Evolutionary conservation across 35 echinoderm and acorn worm genomes (phyloP).

Genomic region (Apostichopus parvimensis): DNA sequence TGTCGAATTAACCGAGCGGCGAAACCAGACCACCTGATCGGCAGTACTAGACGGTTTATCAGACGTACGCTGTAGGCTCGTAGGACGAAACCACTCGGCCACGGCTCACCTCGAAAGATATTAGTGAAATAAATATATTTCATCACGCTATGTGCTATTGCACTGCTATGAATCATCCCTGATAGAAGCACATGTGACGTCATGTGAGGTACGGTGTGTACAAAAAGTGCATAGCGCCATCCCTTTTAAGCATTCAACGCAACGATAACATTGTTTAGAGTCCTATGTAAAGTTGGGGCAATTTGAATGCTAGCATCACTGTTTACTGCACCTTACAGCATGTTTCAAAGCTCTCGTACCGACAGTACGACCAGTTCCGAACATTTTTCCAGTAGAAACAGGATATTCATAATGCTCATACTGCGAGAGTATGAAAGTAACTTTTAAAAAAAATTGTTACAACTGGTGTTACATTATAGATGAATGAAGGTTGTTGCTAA

Average conservation of each 20-base stretch:
- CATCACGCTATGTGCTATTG: neutral
- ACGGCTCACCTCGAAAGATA: neutral
- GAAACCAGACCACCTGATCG: neutral
- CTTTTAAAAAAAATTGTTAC: neutral
- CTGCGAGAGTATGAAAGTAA: too few species aligned
- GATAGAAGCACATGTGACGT: neutral
- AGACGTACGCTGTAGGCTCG: neutral
- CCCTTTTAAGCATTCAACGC: too few species aligned
- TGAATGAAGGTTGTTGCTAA: too few species aligned
- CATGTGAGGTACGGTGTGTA: neutral
- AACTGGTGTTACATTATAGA: too few species aligned
- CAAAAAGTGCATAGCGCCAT: neutral
- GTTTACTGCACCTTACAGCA: too few species aligned
- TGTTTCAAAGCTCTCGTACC: too few species aligned
- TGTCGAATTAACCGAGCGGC: neutral
- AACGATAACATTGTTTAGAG: too few species aligned
- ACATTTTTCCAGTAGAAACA: too few species aligned
- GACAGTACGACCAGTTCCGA: too few species aligned
- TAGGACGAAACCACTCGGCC: neutral
- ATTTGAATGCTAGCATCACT: too few species aligned
- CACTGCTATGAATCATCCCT: neutral
- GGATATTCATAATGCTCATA: too few species aligned
- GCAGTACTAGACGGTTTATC: neutral
- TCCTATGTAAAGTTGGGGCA: too few species aligned
- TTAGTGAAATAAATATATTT: neutral